These are phyloP conservation scores for Merodon equestris DNA, from an alignment of 2,888 invertebrate genomes.

Conservation along the genomic window DNA sequence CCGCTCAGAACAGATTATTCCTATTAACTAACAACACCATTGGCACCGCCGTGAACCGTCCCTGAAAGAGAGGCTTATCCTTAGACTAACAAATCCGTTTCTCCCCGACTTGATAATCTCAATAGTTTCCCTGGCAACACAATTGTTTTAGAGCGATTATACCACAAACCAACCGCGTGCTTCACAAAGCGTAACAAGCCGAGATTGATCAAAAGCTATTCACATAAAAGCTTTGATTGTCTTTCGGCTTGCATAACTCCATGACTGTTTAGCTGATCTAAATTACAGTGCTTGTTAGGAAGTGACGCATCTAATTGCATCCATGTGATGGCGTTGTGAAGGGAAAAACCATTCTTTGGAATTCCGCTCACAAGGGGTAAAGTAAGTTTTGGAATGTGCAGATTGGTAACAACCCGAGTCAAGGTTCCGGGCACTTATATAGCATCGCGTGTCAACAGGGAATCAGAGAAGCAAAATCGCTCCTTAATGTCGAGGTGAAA, in stretches of 20 bases:
- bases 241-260: conserved; percentile 16
- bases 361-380: neutral
- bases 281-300: conserved; percentile 7
- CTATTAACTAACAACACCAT: too few species aligned
- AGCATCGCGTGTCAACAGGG: conserved; percentile 27
- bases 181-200: neutral
- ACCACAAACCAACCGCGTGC: too few species aligned
- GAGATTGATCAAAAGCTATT: neutral
- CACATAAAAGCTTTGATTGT: conserved; percentile 28
- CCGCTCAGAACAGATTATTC: too few species aligned
- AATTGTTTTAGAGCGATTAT: too few species aligned
- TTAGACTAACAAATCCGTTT: too few species aligned
- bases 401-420: conserved; percentile 17
- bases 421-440: conserved; percentile 7
- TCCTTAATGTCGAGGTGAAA: conserved; percentile 17
- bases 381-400: conserved; percentile 23
- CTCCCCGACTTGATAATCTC: too few species aligned
- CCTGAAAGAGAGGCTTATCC: too few species aligned
- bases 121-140: too few species aligned
- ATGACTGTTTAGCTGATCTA: neutral
- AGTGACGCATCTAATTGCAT: conserved; percentile 18
- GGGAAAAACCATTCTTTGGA: conserved; percentile 7
- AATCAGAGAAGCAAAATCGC: conserved; percentile 10
- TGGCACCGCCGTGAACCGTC: too few species aligned
- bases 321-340: neutral